Evolutionary conservation across 2,113 vertebrate genomes (phyloP).

Genomic region (Kryptolebias marmoratus): DNA sequence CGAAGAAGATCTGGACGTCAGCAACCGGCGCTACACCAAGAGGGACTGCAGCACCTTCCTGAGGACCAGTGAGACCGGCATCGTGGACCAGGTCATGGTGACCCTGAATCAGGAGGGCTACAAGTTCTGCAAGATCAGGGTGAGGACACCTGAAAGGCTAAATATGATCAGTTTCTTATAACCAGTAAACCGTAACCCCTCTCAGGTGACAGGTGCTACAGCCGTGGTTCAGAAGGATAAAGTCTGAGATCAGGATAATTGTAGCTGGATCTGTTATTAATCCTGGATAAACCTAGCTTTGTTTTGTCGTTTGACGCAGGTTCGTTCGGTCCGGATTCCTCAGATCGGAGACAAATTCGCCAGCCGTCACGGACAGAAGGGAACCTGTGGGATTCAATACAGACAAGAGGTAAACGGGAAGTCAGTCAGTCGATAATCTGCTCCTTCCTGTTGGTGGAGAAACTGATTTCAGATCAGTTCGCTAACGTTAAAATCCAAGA

Average conservation of each 20-base stretch:
- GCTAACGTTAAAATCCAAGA: too few relatives aligned
- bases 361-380: slow-evolving; percentile 97
- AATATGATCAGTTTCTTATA: background rate
- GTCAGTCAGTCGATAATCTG: background rate
- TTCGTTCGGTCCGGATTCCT: slow-evolving; percentile 96
- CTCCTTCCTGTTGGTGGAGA: too few relatives aligned
- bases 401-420: slow-evolving; percentile 89
- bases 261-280: background rate
- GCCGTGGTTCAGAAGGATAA: background rate
- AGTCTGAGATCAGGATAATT: background rate
- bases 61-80: slow-evolving; percentile 95
- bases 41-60: slow-evolving; percentile 97
- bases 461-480: too few relatives aligned
- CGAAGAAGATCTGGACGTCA: slow-evolving; percentile 94
- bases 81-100: slow-evolving; percentile 99
- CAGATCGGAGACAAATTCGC: slow-evolving; percentile 99
- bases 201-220: background rate
- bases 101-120: slow-evolving; percentile 99
- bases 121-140: slow-evolving; percentile 99
- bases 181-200: too few relatives aligned
- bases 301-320: slow-evolving; percentile 73
- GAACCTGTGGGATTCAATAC: slow-evolving; percentile 98
- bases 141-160: slow-evolving; percentile 67
- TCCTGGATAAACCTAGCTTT: background rate
- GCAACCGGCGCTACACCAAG: slow-evolving; percentile 94